phyloP scores from a whole-genome alignment of 2,797 vertebrate species.

The Microctenopoma lineatum region DNA sequence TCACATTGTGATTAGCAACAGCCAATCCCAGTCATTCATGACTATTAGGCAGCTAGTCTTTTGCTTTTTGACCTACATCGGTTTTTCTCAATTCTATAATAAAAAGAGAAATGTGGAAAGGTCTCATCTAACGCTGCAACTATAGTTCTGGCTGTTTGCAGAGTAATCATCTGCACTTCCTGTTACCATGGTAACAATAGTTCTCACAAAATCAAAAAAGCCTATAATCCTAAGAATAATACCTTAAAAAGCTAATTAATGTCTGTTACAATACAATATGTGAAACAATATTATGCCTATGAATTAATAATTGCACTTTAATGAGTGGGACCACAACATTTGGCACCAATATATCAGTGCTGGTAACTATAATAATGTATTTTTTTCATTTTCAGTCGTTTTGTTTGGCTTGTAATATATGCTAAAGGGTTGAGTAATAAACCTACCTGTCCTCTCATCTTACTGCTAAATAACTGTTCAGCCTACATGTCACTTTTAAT shows the following conservation, averaged over 20 bases:
- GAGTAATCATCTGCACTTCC: neutral
- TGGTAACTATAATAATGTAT: neutral
- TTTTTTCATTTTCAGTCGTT: conserved; percentile 2
- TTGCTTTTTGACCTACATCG: conserved; percentile 19
- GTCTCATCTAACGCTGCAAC: neutral
- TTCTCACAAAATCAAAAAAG: neutral
- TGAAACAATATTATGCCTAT: neutral
- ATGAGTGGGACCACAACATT: neutral
- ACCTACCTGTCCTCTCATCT: conserved; percentile 5
- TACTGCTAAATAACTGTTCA: conserved; percentile 5
- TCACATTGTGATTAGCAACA: conserved; percentile 24
- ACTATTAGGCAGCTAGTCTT: conserved; percentile 1
- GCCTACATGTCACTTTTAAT: neutral
- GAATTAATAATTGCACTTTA: neutral
- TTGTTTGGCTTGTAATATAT: neutral
- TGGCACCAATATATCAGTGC: neutral
- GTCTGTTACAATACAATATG: neutral
- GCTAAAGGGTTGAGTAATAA: neutral
- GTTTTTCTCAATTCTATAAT: neutral
- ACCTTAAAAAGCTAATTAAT: neutral
- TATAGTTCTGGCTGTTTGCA: neutral
- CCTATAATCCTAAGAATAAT: neutral
- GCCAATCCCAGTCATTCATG: conserved; percentile 37
- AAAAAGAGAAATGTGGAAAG: neutral
- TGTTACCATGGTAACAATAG: neutral